Percentiles rank a stretch among this genome's conserved stretches.
phyloP scores from a whole-genome alignment of 2,888 invertebrate species.

The Pristionchus exspectatus region DNA sequence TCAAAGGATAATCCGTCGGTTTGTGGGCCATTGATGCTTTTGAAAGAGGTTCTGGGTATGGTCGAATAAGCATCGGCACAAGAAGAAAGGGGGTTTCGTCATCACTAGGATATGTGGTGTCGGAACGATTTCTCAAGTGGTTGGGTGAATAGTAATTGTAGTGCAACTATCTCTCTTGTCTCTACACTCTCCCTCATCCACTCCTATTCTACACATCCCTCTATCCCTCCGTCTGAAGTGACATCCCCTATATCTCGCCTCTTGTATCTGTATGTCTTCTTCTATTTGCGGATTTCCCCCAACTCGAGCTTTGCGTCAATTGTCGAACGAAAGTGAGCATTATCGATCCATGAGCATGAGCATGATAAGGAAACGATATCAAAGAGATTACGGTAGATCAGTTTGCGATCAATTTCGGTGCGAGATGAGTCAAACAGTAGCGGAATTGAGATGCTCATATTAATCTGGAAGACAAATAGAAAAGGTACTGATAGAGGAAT shows the following conservation, averaged over 20 bases:
- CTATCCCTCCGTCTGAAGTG: slow-evolving; percentile 38
- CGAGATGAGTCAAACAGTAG: slow-evolving; percentile 28
- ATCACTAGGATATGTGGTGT: neutral
- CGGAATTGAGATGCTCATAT: neutral
- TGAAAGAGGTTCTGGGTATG: slow-evolving; percentile 19
- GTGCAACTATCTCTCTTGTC: neutral
- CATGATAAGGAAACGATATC: neutral
- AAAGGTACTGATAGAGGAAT: neutral
- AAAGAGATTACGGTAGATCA: neutral
- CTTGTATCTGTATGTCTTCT: slow-evolving; percentile 47
- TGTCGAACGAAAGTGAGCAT: slow-evolving; percentile 38
- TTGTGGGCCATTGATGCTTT: neutral
- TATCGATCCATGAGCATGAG: slow-evolving; percentile 42
- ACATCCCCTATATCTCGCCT: slow-evolving; percentile 44
- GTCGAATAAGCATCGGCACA: neutral
- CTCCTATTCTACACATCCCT: neutral
- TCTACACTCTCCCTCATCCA: neutral
- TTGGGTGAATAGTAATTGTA: slow-evolving; percentile 35
- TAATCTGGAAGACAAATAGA: slow-evolving; percentile 31
- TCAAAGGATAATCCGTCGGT: slow-evolving; percentile 14
- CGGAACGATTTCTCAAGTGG: slow-evolving; percentile 44
- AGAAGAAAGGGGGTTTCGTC: neutral
- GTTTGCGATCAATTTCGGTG: neutral
- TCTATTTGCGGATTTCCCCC: slow-evolving; percentile 43
- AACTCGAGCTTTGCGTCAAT: slow-evolving; percentile 42